Evolutionary conservation across 1,140 invertebrate species (phyloP), one percentile per base, ranked within the genome.

Genomic region (Diuraphis noxia): DNA sequence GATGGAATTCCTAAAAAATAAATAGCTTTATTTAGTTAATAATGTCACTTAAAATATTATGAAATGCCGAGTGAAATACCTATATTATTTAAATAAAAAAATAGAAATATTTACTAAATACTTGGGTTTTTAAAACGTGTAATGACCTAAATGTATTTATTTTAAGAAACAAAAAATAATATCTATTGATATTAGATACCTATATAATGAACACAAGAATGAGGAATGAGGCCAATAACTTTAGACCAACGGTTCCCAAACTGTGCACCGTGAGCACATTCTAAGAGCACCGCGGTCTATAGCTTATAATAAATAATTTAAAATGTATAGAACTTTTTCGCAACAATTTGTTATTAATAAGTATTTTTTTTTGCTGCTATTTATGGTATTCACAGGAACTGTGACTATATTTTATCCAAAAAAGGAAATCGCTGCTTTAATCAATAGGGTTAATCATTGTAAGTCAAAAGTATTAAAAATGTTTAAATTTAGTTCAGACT

Each of bases 131-230:
- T 0, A 72, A n/a, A 72, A n/a, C 56, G 34, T 17, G 4, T n/a
- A 72, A 72, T 1, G 5, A 72, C n/a, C 56, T n/a, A 34, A 5
- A 72, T 72, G 30, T 63, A 63, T n/a, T 63, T 72, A 72, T 72
- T n/a, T n/a, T 72, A n/a, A 6, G 6, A 72, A 72, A 72, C 19
- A 72, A 72, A n/a, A 30, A 72, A 72, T 72, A 72, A n/a, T 72
- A n/a, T 5, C 30, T n/a, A 72, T 72, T 72, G 19, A 72, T 52
- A 25, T 19, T 36, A n/a, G 10, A 13, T 49, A 52, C 36, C 52
- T 9, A 86, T n/a, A n/a, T n/a, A 86, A 86, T 52, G 23, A 86
- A 52, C 34, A 49, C 43, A 86, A 52, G 19, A 86, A 36, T 86
- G n/a, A 25, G n/a, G 30, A 86, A 25, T 86, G 34, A 25, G 46